Percentiles rank a stretch among this genome's conserved stretches.
Conservation (phyloP, 2,888 invertebrate genomes). For the Notodonta ziczac region DNA sequence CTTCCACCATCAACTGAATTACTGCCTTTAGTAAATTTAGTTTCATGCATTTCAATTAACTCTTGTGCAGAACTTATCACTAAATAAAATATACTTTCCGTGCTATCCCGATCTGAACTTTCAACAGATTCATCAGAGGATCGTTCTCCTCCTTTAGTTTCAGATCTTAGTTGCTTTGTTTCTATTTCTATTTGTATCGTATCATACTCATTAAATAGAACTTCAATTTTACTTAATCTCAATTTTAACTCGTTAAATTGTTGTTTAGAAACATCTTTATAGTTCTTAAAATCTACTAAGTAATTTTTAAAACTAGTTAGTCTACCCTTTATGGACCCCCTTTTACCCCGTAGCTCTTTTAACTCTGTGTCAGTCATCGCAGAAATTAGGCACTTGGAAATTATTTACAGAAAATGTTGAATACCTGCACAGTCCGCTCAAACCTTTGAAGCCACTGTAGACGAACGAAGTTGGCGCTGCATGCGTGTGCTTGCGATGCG, state of each 20-base stretch:
- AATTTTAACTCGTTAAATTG: conserved; percentile 7
- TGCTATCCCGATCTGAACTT: not conserved
- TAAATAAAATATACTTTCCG: conserved; percentile 6
- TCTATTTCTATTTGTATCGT: conserved; percentile 5
- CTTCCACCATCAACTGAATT: not conserved
- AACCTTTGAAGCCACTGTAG: not conserved
- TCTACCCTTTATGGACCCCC: conserved; percentile 2
- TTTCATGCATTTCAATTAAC: not conserved
- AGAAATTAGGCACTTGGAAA: not conserved
- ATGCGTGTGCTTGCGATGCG: not conserved
- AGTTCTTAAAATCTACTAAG: not conserved
- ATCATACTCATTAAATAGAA: conserved; percentile 5
- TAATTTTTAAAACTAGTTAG: conserved; percentile 5
- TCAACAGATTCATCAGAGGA: not conserved
- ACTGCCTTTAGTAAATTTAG: not conserved
- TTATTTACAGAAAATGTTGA: not conserved
- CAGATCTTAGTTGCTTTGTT: not conserved
- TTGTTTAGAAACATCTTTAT: not conserved
- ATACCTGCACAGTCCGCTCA: not conserved
- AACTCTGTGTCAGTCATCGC: conserved; percentile 5
- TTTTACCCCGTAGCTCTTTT: not conserved
- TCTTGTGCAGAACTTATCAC: conserved; percentile 8
- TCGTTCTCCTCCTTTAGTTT: not conserved
- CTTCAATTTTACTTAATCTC: conserved; percentile 3
- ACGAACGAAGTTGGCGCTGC: not conserved